Evolutionary conservation across 2,888 invertebrate species (phyloP), one percentile per base, ranked within the genome.

Genomic region (Thera britannica): DNA sequence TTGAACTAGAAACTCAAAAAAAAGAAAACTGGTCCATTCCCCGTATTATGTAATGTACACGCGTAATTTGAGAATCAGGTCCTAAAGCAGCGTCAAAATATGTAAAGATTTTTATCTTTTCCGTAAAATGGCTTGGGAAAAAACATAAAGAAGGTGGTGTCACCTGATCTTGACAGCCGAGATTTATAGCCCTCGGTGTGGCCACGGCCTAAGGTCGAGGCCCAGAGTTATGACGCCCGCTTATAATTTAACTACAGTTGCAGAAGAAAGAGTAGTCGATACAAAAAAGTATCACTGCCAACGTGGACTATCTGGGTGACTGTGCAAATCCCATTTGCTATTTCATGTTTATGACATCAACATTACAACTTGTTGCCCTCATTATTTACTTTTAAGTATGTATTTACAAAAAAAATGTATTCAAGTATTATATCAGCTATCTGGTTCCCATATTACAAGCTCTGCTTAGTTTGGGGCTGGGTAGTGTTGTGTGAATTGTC

Each of bases 101-200:
- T 94, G 94, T 94, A 92, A 90, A 94, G 94, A 94, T 94, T 90
- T 88, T 92, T 93, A 94, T 94, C 94, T 92, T 93, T 93, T 83
- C 92, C 90, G 92, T 94, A 93, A 94, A 94, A 94, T 87, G 90
- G 93, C 92, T 92, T 94, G 94, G 93, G 94, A 94, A 94, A 94
- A 94, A 94, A 94, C 94, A 94, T 94, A 94, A 94, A 94, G 93
- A 93, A 94, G 92, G 90, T 88, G 91, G 92, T 93, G 94, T 94
- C 94, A 94, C 94, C 94, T 94, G 93, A 93, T 90, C 92, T 89
- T 84, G 93, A 92, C 93, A 90, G 89, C 76, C 75, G 78, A 79
- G 92, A 93, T 93, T 93, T 90, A 93, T 90, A 67, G 83, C 83
- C 75, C 86, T 84, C 88, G 83, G 90, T 93, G 92, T 93, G 92